Percentiles rank a stretch among this genome's conserved stretches.
Evolutionary conservation across 1,140 invertebrate genomes (phyloP).

Genomic region (Zaprionus nigranus): DNA sequence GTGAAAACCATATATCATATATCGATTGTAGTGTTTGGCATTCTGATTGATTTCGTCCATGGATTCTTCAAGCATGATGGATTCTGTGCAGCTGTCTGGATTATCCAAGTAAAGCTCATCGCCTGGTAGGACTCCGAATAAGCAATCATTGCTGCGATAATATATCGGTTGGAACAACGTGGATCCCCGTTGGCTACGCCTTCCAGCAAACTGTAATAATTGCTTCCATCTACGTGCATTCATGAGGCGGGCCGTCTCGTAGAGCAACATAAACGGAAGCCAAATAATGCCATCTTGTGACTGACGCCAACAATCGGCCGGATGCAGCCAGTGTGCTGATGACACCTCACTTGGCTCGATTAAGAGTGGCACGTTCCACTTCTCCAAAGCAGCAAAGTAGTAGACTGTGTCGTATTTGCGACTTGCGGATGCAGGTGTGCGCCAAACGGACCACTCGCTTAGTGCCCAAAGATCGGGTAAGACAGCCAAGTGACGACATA

Average conservation of each 20-base stretch:
- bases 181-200: slow-evolving; percentile 74
- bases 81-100: slow-evolving; percentile 47
- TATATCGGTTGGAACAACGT: slow-evolving; percentile 85
- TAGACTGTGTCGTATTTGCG: slow-evolving; percentile 91
- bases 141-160: slow-evolving; percentile 74
- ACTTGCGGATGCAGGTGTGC: slow-evolving; percentile 87
- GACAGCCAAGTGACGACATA: slow-evolving; percentile 89
- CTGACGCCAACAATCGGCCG: slow-evolving; percentile 81
- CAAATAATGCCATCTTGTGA: slow-evolving; percentile 87
- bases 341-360: slow-evolving; percentile 64
- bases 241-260: slow-evolving; percentile 83
- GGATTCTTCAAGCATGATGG: slow-evolving; percentile 37
- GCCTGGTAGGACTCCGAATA: slow-evolving; percentile 80
- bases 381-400: slow-evolving; percentile 88
- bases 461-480: slow-evolving; percentile 93
- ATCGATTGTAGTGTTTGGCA: slow-evolving; percentile 67
- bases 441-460: slow-evolving; percentile 94
- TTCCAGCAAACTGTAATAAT: slow-evolving; percentile 67
- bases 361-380: slow-evolving; percentile 43
- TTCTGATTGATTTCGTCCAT: slow-evolving; percentile 45
- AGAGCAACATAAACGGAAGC: slow-evolving; percentile 86
- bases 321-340: slow-evolving; percentile 57
- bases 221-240: slow-evolving; percentile 84
- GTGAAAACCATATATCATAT: slow-evolving; percentile 64
- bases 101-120: slow-evolving; percentile 81